Conservation (phyloP, 1,140 invertebrate species). For the Drosophila virilis region DNA sequence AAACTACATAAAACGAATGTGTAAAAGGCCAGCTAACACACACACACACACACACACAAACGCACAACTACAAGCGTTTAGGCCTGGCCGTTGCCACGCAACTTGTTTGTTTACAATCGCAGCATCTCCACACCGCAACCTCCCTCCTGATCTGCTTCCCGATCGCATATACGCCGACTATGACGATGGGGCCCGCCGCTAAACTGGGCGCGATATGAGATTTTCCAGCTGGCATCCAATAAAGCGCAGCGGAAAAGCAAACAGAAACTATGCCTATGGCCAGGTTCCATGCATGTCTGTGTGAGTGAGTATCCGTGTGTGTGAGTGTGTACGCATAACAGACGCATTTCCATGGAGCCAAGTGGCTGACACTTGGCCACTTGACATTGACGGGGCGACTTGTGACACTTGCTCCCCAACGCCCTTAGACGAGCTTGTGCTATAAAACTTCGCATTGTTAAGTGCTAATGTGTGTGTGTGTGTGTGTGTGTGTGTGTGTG, state of each 20-base stretch:
- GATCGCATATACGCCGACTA: constrained; percentile 40
- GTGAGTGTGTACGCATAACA: constrained; percentile 3
- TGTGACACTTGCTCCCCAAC: constrained; percentile 49
- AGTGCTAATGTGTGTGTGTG: neutral
- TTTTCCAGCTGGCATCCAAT: constrained; percentile 66
- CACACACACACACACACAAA: constrained; percentile 1
- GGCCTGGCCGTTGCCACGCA: constrained; percentile 37
- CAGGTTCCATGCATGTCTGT: neutral
- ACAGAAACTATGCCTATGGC: constrained; percentile 30
- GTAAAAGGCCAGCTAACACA: constrained; percentile 19
- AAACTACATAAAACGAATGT: constrained; percentile 45
- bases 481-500: neutral
- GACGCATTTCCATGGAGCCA: constrained; percentile 38
- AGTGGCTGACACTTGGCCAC: constrained; percentile 47
- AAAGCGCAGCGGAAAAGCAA: constrained; percentile 11
- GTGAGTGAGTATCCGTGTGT: neutral
- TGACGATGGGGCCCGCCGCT: constrained; percentile 13
- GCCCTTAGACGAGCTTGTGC: constrained; percentile 19
- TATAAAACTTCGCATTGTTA: constrained; percentile 49
- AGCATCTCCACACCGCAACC: neutral
- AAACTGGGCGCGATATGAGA: constrained; percentile 62
- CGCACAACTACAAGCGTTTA: constrained; percentile 1
- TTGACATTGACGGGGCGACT: constrained; percentile 66
- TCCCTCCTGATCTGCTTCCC: neutral
- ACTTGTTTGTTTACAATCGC: constrained; percentile 69